Evolutionary conservation across 1,140 invertebrate genomes (phyloP).

Genomic region (Drosophila equinoxialis): DNA sequence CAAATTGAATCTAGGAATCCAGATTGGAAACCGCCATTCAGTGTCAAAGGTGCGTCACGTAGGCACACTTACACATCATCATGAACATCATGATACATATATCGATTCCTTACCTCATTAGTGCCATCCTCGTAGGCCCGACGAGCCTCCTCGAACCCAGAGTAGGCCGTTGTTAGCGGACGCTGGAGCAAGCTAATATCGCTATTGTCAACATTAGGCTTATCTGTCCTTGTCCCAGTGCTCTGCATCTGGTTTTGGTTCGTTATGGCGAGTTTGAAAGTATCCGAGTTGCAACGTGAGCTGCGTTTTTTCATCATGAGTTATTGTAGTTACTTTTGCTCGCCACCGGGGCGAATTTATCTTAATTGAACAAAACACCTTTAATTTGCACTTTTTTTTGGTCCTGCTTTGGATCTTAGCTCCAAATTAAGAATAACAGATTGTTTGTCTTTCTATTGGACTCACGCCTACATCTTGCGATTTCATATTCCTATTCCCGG

Average conservation of each 20-base stretch:
- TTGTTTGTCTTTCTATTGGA: conserved; percentile 37
- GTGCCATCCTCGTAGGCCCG: conserved; percentile 86
- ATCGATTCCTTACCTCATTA: conserved; percentile 83
- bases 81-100: not conserved
- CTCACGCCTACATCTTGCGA: conserved; percentile 68
- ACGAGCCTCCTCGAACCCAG: conserved; percentile 86
- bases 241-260: conserved; percentile 50
- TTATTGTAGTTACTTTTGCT: conserved; percentile 1
- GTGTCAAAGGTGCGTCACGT: conserved; percentile 66
- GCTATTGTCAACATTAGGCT: conserved; percentile 13
- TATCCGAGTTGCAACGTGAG: conserved; percentile 70
- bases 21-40: conserved; percentile 46
- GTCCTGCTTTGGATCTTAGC: not conserved
- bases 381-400: not conserved
- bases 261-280: conserved; percentile 24
- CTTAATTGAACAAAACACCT: not conserved
- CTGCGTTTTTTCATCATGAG: conserved; percentile 66
- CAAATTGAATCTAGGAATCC: not conserved
- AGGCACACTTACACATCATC: conserved; percentile 36
- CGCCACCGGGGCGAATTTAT: not conserved
- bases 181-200: conserved; percentile 86
- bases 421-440: conserved; percentile 3
- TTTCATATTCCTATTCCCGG: conserved; percentile 28
- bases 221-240: conserved; percentile 48
- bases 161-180: conserved; percentile 86